Evolutionary conservation across 2,113 vertebrate species (phyloP), one percentile per base, ranked within the genome.

Genomic region (Tiliqua scincoides): DNA sequence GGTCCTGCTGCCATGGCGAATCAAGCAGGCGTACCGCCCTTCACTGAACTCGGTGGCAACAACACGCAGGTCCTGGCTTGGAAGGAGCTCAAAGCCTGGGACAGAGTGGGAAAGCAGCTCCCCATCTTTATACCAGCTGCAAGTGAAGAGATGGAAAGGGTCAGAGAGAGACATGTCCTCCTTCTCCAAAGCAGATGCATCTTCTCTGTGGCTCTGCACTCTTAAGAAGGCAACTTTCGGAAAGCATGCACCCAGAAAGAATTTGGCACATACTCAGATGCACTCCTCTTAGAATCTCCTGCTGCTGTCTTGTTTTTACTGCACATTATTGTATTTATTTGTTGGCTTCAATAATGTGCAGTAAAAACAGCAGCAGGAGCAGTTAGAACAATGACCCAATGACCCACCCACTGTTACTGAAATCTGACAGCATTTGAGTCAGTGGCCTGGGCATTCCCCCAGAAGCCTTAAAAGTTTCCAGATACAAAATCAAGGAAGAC

Each of bases 111-210:
- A 63, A 65, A 97, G 94, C 85, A 94, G 96, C 87, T 96, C 96
- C 0, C 97, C 96, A 1, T 98, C 97, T 84, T 97, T 98, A 68
- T 95, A 97, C 97, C 97, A 98, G 90, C 97, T 97, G 92, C 17
- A 85, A 72, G 43, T 2, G 59, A 61, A 18, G 59, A 21, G 59
- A 43, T 18, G 27, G 18, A 15, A 52, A 18, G 35, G 54, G n/a
- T 2, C 20, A 73, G 73, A 35, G 7, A 32, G 11, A 37, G n/a
- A 20, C 57, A 32, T 3, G 15, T 7, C 2, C 37, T 17, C 10
- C 54, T 5, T 37, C 68, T 7, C 68, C 68, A 37, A 37, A 71
- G 18, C 3, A 32, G 32, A 7, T 54, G n/a, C 0, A 35, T n/a
- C 73, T 61, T 54, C 62, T 32, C 27, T 37, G 2, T 9, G 30